Evolutionary conservation across 2,888 invertebrate genomes (phyloP).

Genomic region (Pyrocoelia pectoralis): DNA sequence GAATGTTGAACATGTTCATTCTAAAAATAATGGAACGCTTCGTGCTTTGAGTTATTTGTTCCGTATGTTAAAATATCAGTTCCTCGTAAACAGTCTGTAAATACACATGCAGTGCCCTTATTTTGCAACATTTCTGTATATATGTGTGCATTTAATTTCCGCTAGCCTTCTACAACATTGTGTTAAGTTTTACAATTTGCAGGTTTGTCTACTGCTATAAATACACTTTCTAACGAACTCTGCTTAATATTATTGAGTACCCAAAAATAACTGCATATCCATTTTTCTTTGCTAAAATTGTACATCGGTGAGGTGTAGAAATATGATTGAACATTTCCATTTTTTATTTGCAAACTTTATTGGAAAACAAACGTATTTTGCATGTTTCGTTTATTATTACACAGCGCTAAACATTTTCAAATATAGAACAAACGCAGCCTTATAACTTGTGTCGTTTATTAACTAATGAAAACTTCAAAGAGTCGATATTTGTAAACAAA

Average conservation of each 20-base stretch:
- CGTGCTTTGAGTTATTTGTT: conserved; percentile 36
- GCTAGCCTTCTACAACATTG: conserved; percentile 27
- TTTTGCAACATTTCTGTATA: conserved; percentile 32
- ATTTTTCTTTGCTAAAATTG: no score
- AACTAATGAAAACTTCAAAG: no score
- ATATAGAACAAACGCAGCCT: no score
- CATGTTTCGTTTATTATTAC: no score
- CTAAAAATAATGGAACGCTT: conserved; percentile 34
- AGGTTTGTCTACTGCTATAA: conserved; percentile 33
- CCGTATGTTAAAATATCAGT: conserved; percentile 36
- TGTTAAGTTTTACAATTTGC: conserved; percentile 28
- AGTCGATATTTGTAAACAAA: no score
- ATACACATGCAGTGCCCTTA: conserved; percentile 32
- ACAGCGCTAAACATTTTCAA: no score
- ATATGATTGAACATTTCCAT: no score
- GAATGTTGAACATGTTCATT: conserved; percentile 26
- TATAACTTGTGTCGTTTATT: no score
- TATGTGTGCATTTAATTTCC: conserved; percentile 37
- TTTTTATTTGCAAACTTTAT: no score
- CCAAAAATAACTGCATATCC: conserved; percentile 6
- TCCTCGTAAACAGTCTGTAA: conserved; percentile 35
- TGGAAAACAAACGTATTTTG: no score
- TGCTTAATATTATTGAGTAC: conserved; percentile 14
- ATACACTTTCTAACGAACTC: conserved; percentile 12
- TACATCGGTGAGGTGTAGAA: no score